These are phyloP conservation scores for Drosophila guanche DNA, from an alignment of 1,140 invertebrate species.

Conservation along the genomic window DNA sequence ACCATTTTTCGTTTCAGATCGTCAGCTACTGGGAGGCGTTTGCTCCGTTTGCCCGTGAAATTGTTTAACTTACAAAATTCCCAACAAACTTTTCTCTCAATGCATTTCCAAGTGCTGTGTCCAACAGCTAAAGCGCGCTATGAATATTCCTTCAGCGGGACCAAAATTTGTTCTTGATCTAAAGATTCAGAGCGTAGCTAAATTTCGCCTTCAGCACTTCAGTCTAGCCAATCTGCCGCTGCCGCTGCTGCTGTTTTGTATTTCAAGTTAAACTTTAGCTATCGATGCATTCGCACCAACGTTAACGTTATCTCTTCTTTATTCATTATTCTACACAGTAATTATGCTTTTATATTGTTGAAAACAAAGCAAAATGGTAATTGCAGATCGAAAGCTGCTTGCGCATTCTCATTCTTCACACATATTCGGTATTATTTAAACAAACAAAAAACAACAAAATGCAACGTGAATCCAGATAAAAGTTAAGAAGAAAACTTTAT, in stretches of 20 bases:
- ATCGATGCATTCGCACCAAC: slow-evolving; percentile 45
- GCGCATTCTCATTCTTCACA: slow-evolving; percentile 60
- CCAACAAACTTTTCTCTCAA: slow-evolving; percentile 29
- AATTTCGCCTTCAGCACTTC: slow-evolving; percentile 49
- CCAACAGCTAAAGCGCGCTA: slow-evolving; percentile 41
- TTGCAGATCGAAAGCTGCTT: slow-evolving; percentile 43
- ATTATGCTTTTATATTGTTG: slow-evolving; percentile 70
- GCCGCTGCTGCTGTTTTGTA: slow-evolving; percentile 24
- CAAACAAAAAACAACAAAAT: slow-evolving; percentile 35
- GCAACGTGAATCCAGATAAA: slow-evolving; percentile 40
- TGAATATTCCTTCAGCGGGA: slow-evolving; percentile 58
- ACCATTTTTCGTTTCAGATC: slow-evolving; percentile 86
- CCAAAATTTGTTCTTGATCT: slow-evolving; percentile 66
- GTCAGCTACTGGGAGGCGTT: slow-evolving; percentile 98
- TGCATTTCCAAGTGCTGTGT: slow-evolving; percentile 46
- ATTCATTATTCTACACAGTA: slow-evolving; percentile 48
- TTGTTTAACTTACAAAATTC: slow-evolving; percentile 84
- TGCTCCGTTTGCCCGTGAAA: slow-evolving; percentile 94
- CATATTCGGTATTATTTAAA: slow-evolving; percentile 68
- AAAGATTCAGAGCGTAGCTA: slow-evolving; percentile 29
- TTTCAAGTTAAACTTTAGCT: slow-evolving; percentile 67
- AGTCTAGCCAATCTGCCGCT: slow-evolving; percentile 33
- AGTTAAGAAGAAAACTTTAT: slow-evolving; percentile 27
- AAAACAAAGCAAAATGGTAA: slow-evolving; percentile 34
- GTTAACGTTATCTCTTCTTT: slow-evolving; percentile 35